Percentiles rank a stretch among this genome's conserved stretches.
Evolutionary conservation across 2,113 vertebrate species (phyloP).

Genomic region (Neoarius graeffei): DNA sequence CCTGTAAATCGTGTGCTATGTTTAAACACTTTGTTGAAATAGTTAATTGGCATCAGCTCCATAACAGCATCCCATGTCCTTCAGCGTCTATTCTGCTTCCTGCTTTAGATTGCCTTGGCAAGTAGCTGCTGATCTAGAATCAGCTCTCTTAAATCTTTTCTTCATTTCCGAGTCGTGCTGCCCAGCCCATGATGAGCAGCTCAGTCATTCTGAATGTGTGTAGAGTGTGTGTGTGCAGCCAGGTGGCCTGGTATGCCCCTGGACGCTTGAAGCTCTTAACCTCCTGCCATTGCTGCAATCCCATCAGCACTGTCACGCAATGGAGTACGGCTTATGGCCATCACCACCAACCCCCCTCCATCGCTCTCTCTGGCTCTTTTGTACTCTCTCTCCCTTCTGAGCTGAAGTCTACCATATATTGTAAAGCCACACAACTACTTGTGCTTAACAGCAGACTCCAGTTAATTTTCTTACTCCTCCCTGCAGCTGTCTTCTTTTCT

Average conservation of each 20-base stretch:
- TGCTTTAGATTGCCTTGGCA: not conserved
- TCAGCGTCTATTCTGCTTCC: not conserved
- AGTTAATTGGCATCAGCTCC: not conserved
- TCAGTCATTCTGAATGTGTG: slow-evolving; percentile 44
- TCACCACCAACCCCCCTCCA: not conserved
- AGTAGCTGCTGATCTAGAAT: slow-evolving; percentile 27
- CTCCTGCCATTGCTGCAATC: slow-evolving; percentile 77
- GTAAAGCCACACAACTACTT: slow-evolving; percentile 66
- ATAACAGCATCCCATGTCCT: not conserved
- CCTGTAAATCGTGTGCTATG: not conserved
- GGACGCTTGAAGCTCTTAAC: slow-evolving; percentile 74
- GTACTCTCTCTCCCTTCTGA: slow-evolving; percentile 54
- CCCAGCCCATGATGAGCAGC: slow-evolving; percentile 38
- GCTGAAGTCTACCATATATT: slow-evolving; percentile 39
- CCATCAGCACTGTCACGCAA: slow-evolving; percentile 80
- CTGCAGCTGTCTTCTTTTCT: slow-evolving; percentile 42
- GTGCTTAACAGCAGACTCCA: slow-evolving; percentile 68
- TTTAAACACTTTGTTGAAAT: slow-evolving; percentile 1
- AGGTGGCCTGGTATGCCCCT: slow-evolving; percentile 76
- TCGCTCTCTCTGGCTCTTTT: slow-evolving; percentile 1
- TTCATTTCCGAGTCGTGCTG: slow-evolving; percentile 12
- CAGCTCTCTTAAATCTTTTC: slow-evolving; percentile 34
- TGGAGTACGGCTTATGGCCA: slow-evolving; percentile 62
- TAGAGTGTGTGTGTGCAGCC: slow-evolving; percentile 48
- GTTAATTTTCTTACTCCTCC: slow-evolving; percentile 64